These are phyloP conservation scores for Mythimna lalbum DNA, from an alignment of 2,888 invertebrate genomes.

Conservation along the genomic window DNA sequence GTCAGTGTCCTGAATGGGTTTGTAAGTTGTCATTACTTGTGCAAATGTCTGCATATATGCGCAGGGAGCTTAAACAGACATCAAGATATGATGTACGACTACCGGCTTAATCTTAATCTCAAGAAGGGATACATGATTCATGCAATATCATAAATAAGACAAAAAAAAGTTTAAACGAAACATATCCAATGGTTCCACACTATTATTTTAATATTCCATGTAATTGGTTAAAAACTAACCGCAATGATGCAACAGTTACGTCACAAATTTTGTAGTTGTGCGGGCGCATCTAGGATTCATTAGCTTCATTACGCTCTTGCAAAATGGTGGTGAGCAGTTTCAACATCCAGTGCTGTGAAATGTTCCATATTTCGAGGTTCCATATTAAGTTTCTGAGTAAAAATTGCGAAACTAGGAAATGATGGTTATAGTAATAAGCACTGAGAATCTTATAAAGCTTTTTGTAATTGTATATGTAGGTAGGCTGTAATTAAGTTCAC, in stretches of 20 bases:
- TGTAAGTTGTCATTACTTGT: constrained; percentile 17
- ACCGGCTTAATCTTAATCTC: constrained; percentile 28
- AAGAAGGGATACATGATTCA: constrained; percentile 35
- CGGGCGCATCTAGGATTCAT: constrained; percentile 73
- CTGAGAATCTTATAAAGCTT: constrained; percentile 53
- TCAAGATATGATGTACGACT: constrained; percentile 45
- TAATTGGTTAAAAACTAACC: constrained; percentile 67
- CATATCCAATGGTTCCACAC: constrained; percentile 26
- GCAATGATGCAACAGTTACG: constrained; percentile 72
- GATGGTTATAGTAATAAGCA: constrained; percentile 35
- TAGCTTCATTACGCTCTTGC: constrained; percentile 80
- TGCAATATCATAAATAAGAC: not conserved
- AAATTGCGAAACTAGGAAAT: constrained; percentile 62
- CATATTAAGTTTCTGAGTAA: constrained; percentile 57
- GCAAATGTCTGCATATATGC: constrained; percentile 13
- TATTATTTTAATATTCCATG: constrained; percentile 57
- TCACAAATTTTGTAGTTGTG: constrained; percentile 78
- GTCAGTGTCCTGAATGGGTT: constrained; percentile 5
- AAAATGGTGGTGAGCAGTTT: constrained; percentile 76
- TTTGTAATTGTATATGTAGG: constrained; percentile 52
- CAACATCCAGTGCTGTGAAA: constrained; percentile 71
- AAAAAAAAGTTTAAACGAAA: constrained; percentile 2
- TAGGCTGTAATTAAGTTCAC: constrained; percentile 32
- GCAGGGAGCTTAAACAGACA: constrained; percentile 17
- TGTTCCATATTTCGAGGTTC: constrained; percentile 64